phyloP scores from a whole-genome alignment of 2,797 vertebrate genomes.

The Meriones psammophilus region DNA sequence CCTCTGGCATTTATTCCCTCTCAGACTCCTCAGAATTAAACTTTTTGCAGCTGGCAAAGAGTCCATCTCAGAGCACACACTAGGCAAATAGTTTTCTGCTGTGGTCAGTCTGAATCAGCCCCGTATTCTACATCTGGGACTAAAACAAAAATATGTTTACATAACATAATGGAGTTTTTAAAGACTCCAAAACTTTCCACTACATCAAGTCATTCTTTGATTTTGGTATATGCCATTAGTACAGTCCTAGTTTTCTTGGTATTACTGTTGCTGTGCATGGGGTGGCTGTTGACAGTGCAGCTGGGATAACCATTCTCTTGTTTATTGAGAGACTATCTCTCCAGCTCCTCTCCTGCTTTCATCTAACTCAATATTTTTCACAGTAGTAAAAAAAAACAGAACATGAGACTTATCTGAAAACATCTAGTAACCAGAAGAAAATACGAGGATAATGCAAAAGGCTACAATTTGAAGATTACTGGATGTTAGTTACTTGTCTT shows the following conservation, averaged over 20 bases:
- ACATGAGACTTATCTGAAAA: background rate
- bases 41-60: too few species aligned
- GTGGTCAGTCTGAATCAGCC: too few species aligned
- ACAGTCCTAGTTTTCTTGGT: background rate
- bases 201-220: background rate
- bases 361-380: background rate
- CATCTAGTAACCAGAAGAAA: constrained; percentile 1
- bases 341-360: background rate
- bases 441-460: background rate
- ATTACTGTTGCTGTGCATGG: background rate
- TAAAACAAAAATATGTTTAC: too few species aligned
- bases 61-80: too few species aligned
- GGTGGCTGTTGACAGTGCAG: constrained; percentile 29
- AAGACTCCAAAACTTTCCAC: too few species aligned
- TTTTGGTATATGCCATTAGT: background rate
- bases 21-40: too few species aligned
- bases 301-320: constrained; percentile 13
- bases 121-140: too few species aligned
- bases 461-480: constrained; percentile 6
- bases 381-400: background rate
- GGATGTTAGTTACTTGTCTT: background rate
- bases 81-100: too few species aligned
- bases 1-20: too few species aligned
- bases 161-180: too few species aligned
- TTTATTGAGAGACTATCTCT: background rate